Conservation (phyloP, 2,888 invertebrate genomes). For the Brachyptera risi region DNA sequence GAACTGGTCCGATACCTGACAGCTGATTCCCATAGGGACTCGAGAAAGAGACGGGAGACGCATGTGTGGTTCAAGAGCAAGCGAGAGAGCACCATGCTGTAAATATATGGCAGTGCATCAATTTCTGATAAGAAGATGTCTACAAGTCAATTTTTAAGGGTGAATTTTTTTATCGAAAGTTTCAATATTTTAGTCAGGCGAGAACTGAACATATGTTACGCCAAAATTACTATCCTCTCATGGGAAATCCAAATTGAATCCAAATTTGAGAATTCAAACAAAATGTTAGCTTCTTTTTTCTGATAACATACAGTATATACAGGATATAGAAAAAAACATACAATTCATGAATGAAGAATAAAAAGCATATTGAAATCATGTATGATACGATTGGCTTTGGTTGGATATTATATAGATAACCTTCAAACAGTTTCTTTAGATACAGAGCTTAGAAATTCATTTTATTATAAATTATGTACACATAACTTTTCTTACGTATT, state of each 20-base stretch:
- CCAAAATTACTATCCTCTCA: not conserved
- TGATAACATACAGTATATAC: not conserved
- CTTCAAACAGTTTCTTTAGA: slow-evolving; percentile 7
- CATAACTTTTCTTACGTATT: not conserved
- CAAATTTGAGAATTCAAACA: not conserved
- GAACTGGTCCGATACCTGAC: slow-evolving; percentile 9
- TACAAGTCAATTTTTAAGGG: slow-evolving; percentile 20
- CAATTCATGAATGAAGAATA: not conserved
- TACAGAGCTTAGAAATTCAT: not conserved
- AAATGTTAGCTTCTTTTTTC: too few species aligned
- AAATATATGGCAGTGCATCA: slow-evolving; percentile 14
- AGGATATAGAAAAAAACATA: not conserved
- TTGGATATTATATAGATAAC: not conserved
- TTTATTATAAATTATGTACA: not conserved
- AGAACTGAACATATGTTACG: too few species aligned
- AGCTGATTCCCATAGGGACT: slow-evolving; percentile 17
- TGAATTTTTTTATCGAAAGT: slow-evolving; percentile 9
- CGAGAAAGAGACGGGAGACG: not conserved
- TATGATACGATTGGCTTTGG: not conserved
- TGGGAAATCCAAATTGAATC: not conserved
- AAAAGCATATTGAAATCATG: not conserved
- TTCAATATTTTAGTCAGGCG: slow-evolving; percentile 1
- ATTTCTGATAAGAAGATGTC: slow-evolving; percentile 21
- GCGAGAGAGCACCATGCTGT: not conserved
- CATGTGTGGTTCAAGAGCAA: not conserved